Conservation (phyloP, 30 jellyfish, hydroid and myxozoan species). For the Rhopilema esculentum region DNA sequence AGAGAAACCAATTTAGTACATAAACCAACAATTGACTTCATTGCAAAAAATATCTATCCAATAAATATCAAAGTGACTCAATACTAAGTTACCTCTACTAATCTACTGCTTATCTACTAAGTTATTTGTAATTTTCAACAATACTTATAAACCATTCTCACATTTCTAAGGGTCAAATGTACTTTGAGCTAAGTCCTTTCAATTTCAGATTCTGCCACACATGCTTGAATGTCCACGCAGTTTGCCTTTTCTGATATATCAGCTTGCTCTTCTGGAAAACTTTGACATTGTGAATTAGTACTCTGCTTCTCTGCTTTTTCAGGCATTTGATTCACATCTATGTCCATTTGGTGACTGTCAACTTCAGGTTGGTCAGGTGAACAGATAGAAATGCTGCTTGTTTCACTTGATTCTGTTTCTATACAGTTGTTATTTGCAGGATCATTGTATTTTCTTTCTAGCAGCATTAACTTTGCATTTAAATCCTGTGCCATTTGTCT, state of each 20-base stretch:
- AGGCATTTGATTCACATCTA: background rate
- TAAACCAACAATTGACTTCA: no score
- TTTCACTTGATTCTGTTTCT: background rate
- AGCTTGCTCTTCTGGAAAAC: background rate
- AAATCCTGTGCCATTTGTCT: constrained; percentile 53
- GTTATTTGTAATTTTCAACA: no score
- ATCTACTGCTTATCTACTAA: no score
- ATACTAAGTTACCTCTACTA: no score
- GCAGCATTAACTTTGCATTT: constrained; percentile 33
- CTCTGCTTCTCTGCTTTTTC: no score
- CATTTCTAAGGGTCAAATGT: no score
- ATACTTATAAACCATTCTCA: no score
- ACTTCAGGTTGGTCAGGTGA: background rate
- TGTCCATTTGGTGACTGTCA: background rate
- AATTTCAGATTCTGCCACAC: background rate
- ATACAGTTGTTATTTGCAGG: background rate
- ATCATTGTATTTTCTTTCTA: constrained; percentile 37
- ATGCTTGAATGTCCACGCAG: background rate
- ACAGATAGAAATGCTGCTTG: background rate
- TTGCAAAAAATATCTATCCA: no score
- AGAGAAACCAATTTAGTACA: no score
- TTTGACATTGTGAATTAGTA: background rate
- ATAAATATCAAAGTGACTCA: no score
- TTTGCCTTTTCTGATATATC: background rate
- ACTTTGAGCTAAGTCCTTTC: no score